Base-by-base conservation (phyloP, 2,113 vertebrate species). In the Calyptommatus sinebrachiatus region DNA sequence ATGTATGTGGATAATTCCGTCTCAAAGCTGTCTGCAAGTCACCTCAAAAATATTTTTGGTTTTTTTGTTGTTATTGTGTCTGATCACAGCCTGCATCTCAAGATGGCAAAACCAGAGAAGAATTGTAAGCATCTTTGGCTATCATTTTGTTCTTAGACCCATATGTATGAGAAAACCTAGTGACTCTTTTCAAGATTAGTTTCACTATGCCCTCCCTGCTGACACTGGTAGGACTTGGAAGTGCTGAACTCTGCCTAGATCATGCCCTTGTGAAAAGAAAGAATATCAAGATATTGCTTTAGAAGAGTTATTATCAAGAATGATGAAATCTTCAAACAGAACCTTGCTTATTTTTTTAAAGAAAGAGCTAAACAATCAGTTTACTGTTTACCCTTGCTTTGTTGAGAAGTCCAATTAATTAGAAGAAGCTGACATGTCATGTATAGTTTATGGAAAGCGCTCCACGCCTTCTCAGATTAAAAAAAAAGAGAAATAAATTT, bases 271-370 rank as follows among this genome's bases (percentile, higher is more conserved):
- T 10, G 8, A 60, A 61, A 63, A 21, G 63, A 72, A 72, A 18
- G 8, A 29, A 24, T 14, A 62, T 46, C 69, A 50, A 89, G 92
- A 92, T 94, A 94, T 92, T 93, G 89, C 91, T 90, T 88, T 88
- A 85, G 84, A 92, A 83, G 48, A 89, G 91, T 65, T 89, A 74
- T 41, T 53, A 48, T 22, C n/a, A 41, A 41, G 2, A 41, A 41
- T 5, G 20, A 86, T 60, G 1, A 77, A 29, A 79, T 88, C 83
- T 88, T 76, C 50, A 87, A 85, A 88, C 18, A 88, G 81, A 81
- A 76, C 77, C 24, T 0, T 90, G 85, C 35, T 57, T 57, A 20
- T 0, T 57, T 57, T 53, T 57, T 57, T 57, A 88, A 86, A 11
- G 91, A 89, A 31, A 76, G 7, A 67, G 24, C 86, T 89, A 88